Percentiles rank a stretch among this genome's conserved stretches.
phyloP scores from a whole-genome alignment of 2,113 vertebrate species.

The Myxocyprinus asiaticus region DNA sequence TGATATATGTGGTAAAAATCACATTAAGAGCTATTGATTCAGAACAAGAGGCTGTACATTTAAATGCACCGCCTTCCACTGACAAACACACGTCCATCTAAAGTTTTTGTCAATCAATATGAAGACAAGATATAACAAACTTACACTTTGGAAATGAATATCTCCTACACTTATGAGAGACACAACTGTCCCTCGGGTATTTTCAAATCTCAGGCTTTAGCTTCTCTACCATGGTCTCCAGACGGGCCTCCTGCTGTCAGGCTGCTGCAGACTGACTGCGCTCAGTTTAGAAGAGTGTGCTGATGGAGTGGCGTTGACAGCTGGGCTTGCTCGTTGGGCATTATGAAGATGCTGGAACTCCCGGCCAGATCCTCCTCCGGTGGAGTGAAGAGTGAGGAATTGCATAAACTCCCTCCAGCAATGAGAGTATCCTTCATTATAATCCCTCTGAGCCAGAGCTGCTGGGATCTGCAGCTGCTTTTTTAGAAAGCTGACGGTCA shows the following conservation, averaged over 20 bases:
- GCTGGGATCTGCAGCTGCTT: constrained; percentile 66
- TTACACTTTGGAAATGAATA: constrained; percentile 64
- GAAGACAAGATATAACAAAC: constrained; percentile 61
- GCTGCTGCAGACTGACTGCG: constrained; percentile 62
- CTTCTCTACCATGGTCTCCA: constrained; percentile 87
- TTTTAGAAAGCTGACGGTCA: constrained; percentile 84
- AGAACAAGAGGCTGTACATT: constrained; percentile 46
- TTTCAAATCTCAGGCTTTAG: background rate
- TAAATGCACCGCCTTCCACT: constrained; percentile 46
- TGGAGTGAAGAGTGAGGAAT: constrained; percentile 76
- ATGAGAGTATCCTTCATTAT: constrained; percentile 74
- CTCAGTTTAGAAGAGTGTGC: constrained; percentile 48
- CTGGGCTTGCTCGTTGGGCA: constrained; percentile 49
- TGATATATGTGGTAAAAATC: constrained; percentile 30
- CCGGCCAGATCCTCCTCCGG: constrained; percentile 62
- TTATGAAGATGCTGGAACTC: constrained; percentile 54
- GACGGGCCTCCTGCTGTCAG: constrained; percentile 62
- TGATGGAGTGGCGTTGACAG: background rate
- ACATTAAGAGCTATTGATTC: constrained; percentile 55
- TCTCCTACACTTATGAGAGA: constrained; percentile 70
- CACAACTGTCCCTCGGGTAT: constrained; percentile 50
- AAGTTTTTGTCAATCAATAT: constrained; percentile 74
- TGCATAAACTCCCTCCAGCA: constrained; percentile 79
- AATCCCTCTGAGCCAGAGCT: constrained; percentile 66
- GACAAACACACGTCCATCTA: constrained; percentile 32